A percentile compares a stretch with the other conserved stretches of the same genome.
Conservation (phyloP, 2,797 vertebrate genomes). For the Columba guinea region DNA sequence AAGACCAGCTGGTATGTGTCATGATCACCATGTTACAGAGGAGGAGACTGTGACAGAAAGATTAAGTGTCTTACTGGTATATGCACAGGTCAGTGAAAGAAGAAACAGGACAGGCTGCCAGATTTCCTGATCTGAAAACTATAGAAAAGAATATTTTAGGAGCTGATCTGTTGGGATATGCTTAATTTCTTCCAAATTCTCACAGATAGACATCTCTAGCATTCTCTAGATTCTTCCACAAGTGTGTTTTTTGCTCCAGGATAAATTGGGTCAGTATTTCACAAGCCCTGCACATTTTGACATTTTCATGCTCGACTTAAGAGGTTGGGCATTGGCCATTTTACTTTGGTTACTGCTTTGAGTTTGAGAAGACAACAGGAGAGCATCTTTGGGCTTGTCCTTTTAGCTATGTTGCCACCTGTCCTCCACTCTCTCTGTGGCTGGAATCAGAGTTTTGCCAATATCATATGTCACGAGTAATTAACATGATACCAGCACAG, state of each 20-base stretch:
- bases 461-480: background rate
- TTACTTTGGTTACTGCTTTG: background rate
- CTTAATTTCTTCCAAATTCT: background rate
- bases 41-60: background rate
- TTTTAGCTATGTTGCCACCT: background rate
- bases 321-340: fast-evolving
- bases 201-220: background rate
- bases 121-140: background rate
- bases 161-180: background rate
- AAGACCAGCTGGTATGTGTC: background rate
- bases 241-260: background rate
- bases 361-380: background rate
- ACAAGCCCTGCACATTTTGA: background rate
- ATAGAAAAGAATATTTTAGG: background rate
- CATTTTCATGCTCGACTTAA: background rate
- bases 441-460: background rate
- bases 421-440: background rate
- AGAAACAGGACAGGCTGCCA: background rate
- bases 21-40: background rate
- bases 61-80: background rate
- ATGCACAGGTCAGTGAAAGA: background rate
- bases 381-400: background rate
- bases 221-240: background rate
- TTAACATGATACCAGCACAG: background rate
- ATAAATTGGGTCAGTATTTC: background rate